Conservation (phyloP, 2,888 invertebrate genomes). For the Synanthedon tipuliformis region DNA sequence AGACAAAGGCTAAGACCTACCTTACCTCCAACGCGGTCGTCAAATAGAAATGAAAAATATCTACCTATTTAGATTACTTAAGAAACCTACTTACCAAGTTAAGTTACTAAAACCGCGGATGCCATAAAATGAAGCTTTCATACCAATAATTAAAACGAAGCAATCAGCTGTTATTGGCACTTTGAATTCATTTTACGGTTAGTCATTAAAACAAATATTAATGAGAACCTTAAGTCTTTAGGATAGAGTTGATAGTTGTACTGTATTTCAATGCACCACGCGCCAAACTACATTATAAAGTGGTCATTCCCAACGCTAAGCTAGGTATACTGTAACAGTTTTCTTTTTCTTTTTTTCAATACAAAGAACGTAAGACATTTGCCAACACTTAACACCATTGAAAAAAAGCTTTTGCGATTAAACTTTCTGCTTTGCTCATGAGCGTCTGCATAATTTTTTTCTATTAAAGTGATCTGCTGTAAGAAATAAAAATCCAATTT, state of each 20-base stretch:
- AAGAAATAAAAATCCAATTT: neutral
- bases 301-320: neutral
- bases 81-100: no score
- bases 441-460: neutral
- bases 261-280: neutral
- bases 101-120: neutral
- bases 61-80: no score
- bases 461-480: neutral
- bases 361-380: neutral
- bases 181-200: neutral
- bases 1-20: no score
- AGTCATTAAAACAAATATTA: neutral
- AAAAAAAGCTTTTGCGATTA: neutral
- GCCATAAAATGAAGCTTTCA: slow-evolving; percentile 7
- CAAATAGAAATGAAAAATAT: no score
- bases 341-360: neutral
- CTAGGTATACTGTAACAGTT: neutral
- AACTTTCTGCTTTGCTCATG: neutral
- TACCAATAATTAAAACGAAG: slow-evolving; percentile 7
- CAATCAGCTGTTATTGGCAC: slow-evolving; percentile 4
- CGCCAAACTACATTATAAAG: neutral
- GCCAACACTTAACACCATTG: neutral
- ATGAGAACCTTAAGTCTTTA: neutral
- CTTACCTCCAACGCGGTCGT: no score
- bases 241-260: neutral